Evolutionary conservation across 2,888 invertebrate species (phyloP).

Genomic region (Scaeva pyrastri): DNA sequence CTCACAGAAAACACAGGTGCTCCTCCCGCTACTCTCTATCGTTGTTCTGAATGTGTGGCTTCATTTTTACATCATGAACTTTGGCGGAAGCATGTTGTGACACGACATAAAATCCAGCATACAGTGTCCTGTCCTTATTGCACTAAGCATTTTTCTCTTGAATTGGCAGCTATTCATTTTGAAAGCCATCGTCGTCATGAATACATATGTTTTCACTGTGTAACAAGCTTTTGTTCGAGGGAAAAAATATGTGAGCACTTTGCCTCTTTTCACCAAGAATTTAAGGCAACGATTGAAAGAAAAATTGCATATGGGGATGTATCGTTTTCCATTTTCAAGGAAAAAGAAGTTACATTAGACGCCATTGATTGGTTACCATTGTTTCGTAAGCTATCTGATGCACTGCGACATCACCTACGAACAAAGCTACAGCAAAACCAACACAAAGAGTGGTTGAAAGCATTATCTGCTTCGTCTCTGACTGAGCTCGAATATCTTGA

Average conservation of each 20-base stretch:
- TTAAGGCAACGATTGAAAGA: constrained; percentile 7
- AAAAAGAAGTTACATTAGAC: constrained; percentile 5
- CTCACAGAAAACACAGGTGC: constrained; percentile 53
- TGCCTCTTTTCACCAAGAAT: constrained; percentile 9
- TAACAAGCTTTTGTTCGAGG: constrained; percentile 29
- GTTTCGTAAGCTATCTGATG: constrained; percentile 5
- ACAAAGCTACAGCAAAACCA: constrained; percentile 7
- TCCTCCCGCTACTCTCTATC: constrained; percentile 65
- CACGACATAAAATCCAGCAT: constrained; percentile 62
- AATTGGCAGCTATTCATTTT: constrained; percentile 16
- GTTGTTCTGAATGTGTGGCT: constrained; percentile 76
- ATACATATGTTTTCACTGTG: constrained; percentile 59
- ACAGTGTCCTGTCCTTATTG: constrained; percentile 42
- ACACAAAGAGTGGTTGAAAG: constrained; percentile 34
- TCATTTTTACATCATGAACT: constrained; percentile 76
- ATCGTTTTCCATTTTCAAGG: constrained; percentile 44
- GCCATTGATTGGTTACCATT: constrained; percentile 33
- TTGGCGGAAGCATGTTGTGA: constrained; percentile 77
- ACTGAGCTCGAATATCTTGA: constrained; percentile 58
- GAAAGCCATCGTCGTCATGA: constrained; percentile 36
- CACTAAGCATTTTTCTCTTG: neutral
- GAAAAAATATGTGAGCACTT: constrained; percentile 41
- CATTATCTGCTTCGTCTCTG: constrained; percentile 10
- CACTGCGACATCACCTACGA: constrained; percentile 7
- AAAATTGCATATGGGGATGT: constrained; percentile 12